These are phyloP conservation scores for Drosophila niveifrons DNA, from an alignment of 2,888 invertebrate species.

Conservation along the genomic window DNA sequence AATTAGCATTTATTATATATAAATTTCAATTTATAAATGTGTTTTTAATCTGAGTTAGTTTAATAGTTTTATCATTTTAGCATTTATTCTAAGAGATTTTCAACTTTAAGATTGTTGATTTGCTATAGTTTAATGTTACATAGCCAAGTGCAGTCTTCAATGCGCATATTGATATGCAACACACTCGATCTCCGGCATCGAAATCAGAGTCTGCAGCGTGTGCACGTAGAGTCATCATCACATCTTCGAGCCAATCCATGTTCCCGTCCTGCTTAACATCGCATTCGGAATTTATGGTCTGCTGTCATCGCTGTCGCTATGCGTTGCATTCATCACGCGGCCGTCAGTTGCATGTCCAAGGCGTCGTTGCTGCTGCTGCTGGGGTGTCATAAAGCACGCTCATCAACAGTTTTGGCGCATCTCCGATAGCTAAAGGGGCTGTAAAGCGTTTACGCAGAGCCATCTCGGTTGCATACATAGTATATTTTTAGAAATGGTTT, in stretches of 20 bases:
- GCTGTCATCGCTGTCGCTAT: constrained; percentile 51
- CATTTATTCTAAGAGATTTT: no score
- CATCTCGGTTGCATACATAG: constrained; percentile 27
- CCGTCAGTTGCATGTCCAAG: constrained; percentile 70
- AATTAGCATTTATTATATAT: no score
- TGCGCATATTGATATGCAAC: constrained; percentile 18
- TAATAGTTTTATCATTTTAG: no score
- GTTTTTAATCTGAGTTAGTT: no score
- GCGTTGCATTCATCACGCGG: constrained; percentile 74
- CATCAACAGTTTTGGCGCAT: constrained; percentile 66
- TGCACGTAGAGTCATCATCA: constrained; percentile 48
- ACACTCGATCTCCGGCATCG: constrained; percentile 20
- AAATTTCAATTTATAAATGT: no score
- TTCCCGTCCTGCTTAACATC: constrained; percentile 22
- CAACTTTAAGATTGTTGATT: background rate
- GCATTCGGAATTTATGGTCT: constrained; percentile 65
- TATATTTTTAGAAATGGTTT: constrained; percentile 38
- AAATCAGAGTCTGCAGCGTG: constrained; percentile 27
- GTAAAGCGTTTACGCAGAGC: constrained; percentile 46
- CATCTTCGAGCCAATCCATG: constrained; percentile 22
- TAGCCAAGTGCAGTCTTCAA: background rate
- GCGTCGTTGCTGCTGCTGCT: constrained; percentile 53
- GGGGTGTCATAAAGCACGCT: constrained; percentile 73
- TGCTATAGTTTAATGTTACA: background rate
- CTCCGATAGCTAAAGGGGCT: constrained; percentile 34